phyloP scores from a whole-genome alignment of 2,797 vertebrate genomes.

The Hemibagrus guttatus region DNA sequence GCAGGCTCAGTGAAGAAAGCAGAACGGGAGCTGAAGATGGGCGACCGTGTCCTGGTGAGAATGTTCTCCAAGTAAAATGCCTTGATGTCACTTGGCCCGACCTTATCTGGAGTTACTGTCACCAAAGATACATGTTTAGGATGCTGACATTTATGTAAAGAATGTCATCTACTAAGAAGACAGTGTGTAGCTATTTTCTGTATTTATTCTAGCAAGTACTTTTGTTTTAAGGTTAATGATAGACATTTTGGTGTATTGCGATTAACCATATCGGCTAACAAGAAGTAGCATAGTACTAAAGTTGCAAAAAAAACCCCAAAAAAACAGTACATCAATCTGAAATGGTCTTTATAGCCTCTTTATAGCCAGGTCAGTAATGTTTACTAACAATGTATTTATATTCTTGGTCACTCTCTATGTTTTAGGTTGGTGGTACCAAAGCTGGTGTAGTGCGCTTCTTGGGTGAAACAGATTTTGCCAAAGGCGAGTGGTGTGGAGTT shows the following conservation, averaged over 20 bases:
- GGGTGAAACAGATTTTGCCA: slow-evolving; percentile 97
- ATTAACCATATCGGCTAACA: neutral
- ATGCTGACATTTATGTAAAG: neutral
- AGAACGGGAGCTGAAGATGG: slow-evolving; percentile 93
- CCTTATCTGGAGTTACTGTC: neutral
- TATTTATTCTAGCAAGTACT: neutral
- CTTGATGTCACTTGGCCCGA: neutral
- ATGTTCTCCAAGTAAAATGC: neutral
- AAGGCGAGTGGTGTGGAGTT: slow-evolving; percentile 98
- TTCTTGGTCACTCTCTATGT: slow-evolving; percentile 35
- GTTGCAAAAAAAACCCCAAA: neutral
- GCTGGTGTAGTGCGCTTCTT: slow-evolving; percentile 95
- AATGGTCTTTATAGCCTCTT: neutral
- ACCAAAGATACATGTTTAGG: neutral
- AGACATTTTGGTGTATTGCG: neutral
- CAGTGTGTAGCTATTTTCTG: too few species aligned
- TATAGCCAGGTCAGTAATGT: neutral
- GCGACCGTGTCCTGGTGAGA: slow-evolving; percentile 93
- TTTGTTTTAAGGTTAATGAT: neutral
- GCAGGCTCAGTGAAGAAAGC: slow-evolving; percentile 93
- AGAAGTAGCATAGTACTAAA: neutral
- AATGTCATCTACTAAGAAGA: neutral
- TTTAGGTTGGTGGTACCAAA: slow-evolving; percentile 95
- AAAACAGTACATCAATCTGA: neutral
- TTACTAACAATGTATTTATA: neutral